phyloP scores from a whole-genome alignment of 2,113 vertebrate species.

The Perca fluviatilis region DNA sequence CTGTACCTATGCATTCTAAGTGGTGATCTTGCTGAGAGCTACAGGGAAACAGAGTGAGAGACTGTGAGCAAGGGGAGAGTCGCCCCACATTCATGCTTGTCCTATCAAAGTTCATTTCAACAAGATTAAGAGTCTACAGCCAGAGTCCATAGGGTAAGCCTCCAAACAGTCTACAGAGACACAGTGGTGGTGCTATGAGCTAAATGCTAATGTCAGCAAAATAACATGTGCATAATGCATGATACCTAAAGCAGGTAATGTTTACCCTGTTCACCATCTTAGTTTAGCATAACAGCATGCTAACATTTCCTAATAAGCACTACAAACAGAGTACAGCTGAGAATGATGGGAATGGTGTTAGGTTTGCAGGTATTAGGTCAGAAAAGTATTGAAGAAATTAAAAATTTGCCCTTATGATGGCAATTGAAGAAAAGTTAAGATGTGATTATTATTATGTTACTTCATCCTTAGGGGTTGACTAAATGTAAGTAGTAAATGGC shows the following conservation, averaged over 20 bases:
- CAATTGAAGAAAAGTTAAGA: not conserved
- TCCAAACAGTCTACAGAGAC: not conserved
- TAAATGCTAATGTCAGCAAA: not conserved
- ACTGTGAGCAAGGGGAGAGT: not conserved
- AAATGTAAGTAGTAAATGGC: not conserved
- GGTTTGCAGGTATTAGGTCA: not conserved
- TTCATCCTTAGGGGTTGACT: not conserved
- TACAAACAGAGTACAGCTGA: not conserved
- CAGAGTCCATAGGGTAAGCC: not conserved
- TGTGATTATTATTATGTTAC: not conserved
- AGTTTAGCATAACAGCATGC: not conserved
- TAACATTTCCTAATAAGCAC: not conserved
- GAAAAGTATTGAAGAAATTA: not conserved
- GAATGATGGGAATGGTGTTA: not conserved
- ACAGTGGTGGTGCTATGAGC: not conserved
- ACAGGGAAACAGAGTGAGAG: slow-evolving; percentile 18
- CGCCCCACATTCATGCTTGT: not conserved
- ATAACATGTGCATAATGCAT: too few species aligned
- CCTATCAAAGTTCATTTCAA: slow-evolving; percentile 22
- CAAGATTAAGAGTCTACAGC: not conserved
- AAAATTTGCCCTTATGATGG: not conserved
- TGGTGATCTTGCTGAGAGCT: slow-evolving; percentile 27
- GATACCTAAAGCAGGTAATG: not conserved
- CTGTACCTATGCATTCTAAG: slow-evolving; percentile 9
- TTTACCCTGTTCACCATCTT: not conserved